Evolutionary conservation across 2,797 vertebrate species (phyloP).

Genomic region (Squalus acanthias): DNA sequence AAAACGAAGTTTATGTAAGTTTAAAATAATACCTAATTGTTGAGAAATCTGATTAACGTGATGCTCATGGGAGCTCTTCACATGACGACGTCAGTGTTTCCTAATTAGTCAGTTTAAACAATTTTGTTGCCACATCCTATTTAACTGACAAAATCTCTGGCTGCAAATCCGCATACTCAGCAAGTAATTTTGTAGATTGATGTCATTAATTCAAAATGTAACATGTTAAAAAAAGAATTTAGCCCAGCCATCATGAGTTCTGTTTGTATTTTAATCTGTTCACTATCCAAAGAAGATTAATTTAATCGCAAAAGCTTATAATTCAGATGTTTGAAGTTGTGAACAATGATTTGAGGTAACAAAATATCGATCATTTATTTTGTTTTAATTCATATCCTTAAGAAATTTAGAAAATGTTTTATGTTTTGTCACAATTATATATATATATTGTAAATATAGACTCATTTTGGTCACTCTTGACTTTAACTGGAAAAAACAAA

Average conservation of each 20-base stretch:
- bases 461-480: not conserved
- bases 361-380: not conserved
- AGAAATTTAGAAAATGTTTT: not conserved
- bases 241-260: not conserved
- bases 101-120: not conserved
- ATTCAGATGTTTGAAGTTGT: not conserved
- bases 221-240: not conserved
- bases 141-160: constrained; percentile 25
- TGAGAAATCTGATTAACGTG: not conserved
- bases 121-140: not conserved
- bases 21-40: not conserved
- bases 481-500: not conserved
- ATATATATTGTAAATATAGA: not conserved
- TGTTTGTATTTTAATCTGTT: not conserved
- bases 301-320: not conserved
- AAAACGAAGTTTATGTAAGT: not conserved
- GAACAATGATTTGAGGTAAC: not conserved
- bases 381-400: not conserved
- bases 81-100: not conserved
- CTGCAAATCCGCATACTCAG: not conserved
- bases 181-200: not conserved
- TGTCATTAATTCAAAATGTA: not conserved
- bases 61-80: not conserved
- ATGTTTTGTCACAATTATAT: not conserved
- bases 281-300: not conserved